Conservation (phyloP, 1,140 invertebrate genomes). For the Melitaea cinxia region DNA sequence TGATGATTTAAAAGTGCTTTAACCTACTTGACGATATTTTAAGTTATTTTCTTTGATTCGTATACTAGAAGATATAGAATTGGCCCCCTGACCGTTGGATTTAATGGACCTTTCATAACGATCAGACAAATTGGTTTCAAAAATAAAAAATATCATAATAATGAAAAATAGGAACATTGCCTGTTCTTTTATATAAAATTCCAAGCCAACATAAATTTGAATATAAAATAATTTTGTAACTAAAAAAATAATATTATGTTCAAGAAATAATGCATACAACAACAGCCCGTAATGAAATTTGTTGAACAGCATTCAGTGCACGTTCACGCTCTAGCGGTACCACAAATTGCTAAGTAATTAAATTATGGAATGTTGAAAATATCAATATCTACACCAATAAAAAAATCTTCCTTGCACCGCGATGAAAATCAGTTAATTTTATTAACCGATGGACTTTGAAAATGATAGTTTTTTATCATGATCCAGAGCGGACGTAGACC, state of each 20-base stretch:
- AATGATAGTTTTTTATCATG: neutral
- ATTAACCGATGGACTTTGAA: neutral
- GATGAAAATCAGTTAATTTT: neutral
- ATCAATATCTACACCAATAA: constrained; percentile 29
- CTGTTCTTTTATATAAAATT: too few relatives aligned
- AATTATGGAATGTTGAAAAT: constrained; percentile 54
- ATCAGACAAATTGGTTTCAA: too few relatives aligned
- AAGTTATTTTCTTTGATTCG: too few relatives aligned
- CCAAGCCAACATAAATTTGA: too few relatives aligned
- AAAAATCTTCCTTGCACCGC: neutral
- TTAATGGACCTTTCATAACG: too few relatives aligned
- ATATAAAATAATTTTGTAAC: neutral
- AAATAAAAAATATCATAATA: too few relatives aligned
- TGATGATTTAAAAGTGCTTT: too few relatives aligned
- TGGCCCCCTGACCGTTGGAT: too few relatives aligned
- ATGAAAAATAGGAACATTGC: too few relatives aligned
- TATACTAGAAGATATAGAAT: too few relatives aligned
- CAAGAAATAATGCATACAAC: constrained; percentile 45
- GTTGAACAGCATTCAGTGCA: constrained; percentile 61
- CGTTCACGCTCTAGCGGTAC: constrained; percentile 52
- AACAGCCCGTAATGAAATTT: constrained; percentile 66
- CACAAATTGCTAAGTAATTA: constrained; percentile 70
- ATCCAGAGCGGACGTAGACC: constrained; percentile 4
- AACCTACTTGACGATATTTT: too few relatives aligned
- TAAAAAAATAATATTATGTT: too few relatives aligned